Percentiles rank a stretch among this genome's conserved stretches.
Conservation (phyloP, 2,113 vertebrate genomes). For the Cochlearius cochlearius region DNA sequence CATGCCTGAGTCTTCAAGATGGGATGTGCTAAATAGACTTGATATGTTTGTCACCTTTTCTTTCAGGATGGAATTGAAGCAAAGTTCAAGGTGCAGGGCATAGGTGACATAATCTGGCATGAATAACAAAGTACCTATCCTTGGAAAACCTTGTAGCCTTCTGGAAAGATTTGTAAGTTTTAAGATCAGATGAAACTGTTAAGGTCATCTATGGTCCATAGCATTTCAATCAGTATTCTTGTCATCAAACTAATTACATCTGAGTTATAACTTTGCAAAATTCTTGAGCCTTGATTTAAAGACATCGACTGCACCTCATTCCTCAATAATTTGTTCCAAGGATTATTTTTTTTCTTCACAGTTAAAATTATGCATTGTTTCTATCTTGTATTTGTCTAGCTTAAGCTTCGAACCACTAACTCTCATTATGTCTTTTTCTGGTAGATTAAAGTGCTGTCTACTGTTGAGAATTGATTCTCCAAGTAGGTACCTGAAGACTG, state of each 20-base stretch:
- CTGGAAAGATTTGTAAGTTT: not conserved
- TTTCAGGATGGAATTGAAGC: not conserved
- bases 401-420: not conserved
- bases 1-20: not conserved
- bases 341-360: not conserved
- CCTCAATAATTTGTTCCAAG: not conserved
- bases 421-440: slow-evolving; percentile 2
- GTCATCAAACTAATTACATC: not conserved
- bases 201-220: not conserved
- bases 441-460: not conserved
- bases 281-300: not conserved
- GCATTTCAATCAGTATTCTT: not conserved
- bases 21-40: not conserved
- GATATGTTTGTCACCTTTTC: not conserved
- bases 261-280: not conserved
- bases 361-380: not conserved
- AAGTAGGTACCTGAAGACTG: not conserved
- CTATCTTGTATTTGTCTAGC: not conserved
- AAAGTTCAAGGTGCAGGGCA: not conserved
- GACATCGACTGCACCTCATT: not conserved
- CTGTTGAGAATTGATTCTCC: not conserved
- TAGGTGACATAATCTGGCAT: not conserved
- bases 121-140: not conserved
- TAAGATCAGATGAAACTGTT: not conserved
- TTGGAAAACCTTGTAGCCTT: not conserved